Conservation (phyloP, 2,888 invertebrate species). For the Caenorhabditis auriculariae region DNA sequence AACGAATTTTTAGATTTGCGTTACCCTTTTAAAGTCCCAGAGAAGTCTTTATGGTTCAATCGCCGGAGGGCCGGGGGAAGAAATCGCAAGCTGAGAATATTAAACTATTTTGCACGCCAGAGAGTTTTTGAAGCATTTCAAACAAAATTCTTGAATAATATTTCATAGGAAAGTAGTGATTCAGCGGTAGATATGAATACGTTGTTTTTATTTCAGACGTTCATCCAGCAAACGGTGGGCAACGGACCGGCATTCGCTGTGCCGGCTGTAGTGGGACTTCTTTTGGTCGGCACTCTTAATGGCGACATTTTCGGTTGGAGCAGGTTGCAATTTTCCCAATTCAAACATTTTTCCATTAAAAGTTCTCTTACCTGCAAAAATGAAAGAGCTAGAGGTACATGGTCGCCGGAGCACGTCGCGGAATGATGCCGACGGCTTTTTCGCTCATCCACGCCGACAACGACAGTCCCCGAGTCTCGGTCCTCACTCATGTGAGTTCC, state of each 20-base stretch:
- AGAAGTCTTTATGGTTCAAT: too few relatives aligned
- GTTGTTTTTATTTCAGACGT: constrained; percentile 20
- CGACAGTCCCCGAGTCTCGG: constrained; percentile 39
- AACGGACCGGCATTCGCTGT: constrained; percentile 30
- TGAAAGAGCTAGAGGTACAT: constrained; percentile 27
- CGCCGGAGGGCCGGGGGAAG: too few relatives aligned
- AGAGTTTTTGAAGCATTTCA: too few relatives aligned
- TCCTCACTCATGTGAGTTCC: constrained; percentile 32
- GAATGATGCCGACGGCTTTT: constrained; percentile 41
- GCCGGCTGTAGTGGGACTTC: constrained; percentile 37
- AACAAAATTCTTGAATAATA: too few relatives aligned
- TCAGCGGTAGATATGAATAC: not conserved
- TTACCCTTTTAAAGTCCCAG: too few relatives aligned
- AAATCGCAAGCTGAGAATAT: too few relatives aligned
- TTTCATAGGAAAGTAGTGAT: not conserved
- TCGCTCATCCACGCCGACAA: constrained; percentile 39
- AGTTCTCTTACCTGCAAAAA: not conserved
- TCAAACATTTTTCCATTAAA: not conserved
- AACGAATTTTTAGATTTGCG: too few relatives aligned
- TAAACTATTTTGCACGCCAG: too few relatives aligned
- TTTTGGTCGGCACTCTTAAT: constrained; percentile 42
- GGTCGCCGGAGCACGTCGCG: constrained; percentile 36
- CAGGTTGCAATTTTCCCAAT: constrained; percentile 7
- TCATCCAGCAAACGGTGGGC: constrained; percentile 37
- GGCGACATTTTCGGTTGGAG: constrained; percentile 42